Evolutionary conservation across 2,113 vertebrate genomes (phyloP).

Genomic region (Acrocephalus kingi): DNA sequence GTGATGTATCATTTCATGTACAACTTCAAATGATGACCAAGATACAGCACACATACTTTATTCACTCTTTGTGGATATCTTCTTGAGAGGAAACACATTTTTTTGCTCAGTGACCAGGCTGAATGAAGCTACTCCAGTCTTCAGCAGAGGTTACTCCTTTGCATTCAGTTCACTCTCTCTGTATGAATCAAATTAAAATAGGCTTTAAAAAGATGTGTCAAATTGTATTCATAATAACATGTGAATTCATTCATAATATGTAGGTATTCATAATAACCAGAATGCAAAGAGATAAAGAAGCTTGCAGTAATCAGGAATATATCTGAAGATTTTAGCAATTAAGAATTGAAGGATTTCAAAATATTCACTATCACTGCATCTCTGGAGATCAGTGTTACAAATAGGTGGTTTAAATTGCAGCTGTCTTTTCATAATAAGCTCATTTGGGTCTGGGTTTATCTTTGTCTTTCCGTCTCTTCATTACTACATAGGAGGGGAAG

Average conservation of each 20-base stretch:
- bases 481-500: fast-evolving
- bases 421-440: neutral
- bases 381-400: neutral
- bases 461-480: neutral
- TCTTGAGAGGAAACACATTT: neutral
- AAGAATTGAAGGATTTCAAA: neutral
- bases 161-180: neutral
- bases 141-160: neutral
- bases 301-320: neutral
- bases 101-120: neutral
- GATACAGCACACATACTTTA: neutral
- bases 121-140: neutral
- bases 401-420: neutral
- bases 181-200: neutral
- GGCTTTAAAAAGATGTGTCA: neutral
- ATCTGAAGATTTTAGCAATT: neutral
- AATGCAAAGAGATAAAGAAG: neutral
- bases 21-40: neutral
- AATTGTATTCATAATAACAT: neutral
- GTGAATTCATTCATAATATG: too few species aligned
- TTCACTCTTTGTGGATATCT: neutral
- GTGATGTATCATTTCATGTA: neutral
- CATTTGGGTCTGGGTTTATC: neutral
- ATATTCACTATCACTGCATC: neutral
- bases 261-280: neutral